phyloP scores from a whole-genome alignment of 2,113 vertebrate genomes.

The Bubo blakistoni region DNA sequence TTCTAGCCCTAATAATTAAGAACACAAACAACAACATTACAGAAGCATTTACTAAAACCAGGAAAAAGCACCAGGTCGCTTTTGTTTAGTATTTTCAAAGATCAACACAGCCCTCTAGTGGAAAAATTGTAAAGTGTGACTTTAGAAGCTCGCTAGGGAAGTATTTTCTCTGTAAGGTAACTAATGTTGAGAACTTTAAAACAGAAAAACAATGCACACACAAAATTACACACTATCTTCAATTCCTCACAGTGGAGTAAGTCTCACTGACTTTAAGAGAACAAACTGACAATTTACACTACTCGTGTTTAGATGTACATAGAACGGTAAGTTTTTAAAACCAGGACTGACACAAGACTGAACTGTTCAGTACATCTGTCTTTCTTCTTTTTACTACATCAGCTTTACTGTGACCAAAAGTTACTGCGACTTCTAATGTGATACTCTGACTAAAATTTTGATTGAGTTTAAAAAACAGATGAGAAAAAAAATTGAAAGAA shows the following conservation, averaged over 20 bases:
- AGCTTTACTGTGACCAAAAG: neutral
- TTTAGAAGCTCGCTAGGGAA: neutral
- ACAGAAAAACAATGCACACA: neutral
- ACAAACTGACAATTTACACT: neutral
- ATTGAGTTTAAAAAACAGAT: neutral
- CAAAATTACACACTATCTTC: neutral
- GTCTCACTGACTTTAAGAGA: neutral
- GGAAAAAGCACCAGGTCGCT: neutral
- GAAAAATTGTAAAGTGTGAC: neutral
- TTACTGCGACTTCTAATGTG: neutral
- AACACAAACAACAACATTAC: constrained; percentile 39
- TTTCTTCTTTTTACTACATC: neutral
- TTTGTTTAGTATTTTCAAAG: constrained; percentile 55
- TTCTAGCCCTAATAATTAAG: neutral
- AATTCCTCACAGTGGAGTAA: neutral
- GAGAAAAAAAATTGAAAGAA: neutral
- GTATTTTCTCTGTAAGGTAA: neutral
- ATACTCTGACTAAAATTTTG: neutral
- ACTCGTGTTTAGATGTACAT: neutral
- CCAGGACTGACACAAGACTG: neutral
- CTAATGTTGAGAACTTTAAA: neutral
- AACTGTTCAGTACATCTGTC: neutral
- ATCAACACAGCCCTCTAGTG: constrained; percentile 76
- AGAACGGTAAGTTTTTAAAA: neutral
- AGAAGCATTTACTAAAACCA: constrained; percentile 30